Evolutionary conservation across 2,797 vertebrate species (phyloP), one percentile per base, ranked within the genome.

Genomic region (Sorex maritimensis): DNA sequence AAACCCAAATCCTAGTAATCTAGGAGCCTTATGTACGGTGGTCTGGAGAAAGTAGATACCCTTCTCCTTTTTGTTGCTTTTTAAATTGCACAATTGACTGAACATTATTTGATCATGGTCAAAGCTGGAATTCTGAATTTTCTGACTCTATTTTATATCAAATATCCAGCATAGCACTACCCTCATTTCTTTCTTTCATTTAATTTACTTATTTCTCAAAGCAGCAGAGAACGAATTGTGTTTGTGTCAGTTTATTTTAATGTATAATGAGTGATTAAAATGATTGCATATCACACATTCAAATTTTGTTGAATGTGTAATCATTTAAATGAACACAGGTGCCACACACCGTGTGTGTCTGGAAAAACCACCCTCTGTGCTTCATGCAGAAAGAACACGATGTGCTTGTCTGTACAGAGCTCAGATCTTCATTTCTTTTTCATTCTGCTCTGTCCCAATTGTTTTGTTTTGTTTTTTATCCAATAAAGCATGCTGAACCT

Each of bases 281-380:
- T 93, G 95, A 96, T 68, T 80, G 91, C 93, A 81, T 41, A 69
- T 86, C 95, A 67, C 94, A 94, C 92, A 93, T 86, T 94, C 92
- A 80, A 72, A 92, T 80, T 28, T 65, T 24, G 95, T 83, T 90
- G 94, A 92, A 93, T 92, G 78, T 90, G 95, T 93, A 80, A 94
- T 95, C 94, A 96, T 86, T 94, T 92, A 86, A 94, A 81, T 88
- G 94, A 96, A 86, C 94, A 87, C 96, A 95, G 96, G 91, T 95
- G 96, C 90, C 44, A 17, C 0, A 1, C 0, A 68, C 78, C 41
- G 34, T 41, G 85, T 9, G 46, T 0, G 68, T 93, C 69, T 89
- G 69, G 86, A 74, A 63, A 84, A 81, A 30, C 92, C 78, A 38
- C 84, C 86, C 92, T 92, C 86, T 15, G 86, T 23, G 92, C 94